A percentile compares a stretch with the other conserved stretches of the same genome.
phyloP scores from a whole-genome alignment of 2,797 vertebrate species.

The Hemitrygon akajei region DNA sequence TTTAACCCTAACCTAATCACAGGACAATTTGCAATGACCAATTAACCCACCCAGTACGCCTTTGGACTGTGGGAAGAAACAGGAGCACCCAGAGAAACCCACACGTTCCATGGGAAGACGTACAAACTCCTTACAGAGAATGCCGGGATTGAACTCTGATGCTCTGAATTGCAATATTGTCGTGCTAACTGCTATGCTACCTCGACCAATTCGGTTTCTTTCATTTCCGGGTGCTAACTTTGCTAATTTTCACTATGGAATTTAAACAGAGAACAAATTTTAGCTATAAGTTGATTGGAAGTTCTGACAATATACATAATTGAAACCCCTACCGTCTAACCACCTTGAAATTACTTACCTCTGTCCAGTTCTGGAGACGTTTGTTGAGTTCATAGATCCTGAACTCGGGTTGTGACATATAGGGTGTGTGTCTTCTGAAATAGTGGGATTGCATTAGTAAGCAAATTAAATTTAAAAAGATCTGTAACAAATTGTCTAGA shows the following conservation, averaged over 20 bases:
- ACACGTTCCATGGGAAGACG: too few relatives aligned
- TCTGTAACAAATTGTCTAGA: background rate
- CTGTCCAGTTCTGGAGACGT: slow-evolving; percentile 96
- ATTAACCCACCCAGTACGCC: too few relatives aligned
- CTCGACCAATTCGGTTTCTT: background rate
- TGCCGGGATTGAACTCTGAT: too few relatives aligned
- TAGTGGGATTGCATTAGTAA: background rate
- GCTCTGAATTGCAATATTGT: too few relatives aligned
- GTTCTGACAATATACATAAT: background rate
- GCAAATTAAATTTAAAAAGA: background rate
- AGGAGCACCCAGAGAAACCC: too few relatives aligned
- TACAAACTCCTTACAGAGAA: too few relatives aligned
- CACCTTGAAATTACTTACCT: slow-evolving; percentile 59
- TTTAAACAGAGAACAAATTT: background rate
- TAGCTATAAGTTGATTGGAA: background rate
- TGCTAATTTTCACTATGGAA: background rate
- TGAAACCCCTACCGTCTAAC: background rate
- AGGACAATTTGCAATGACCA: too few relatives aligned
- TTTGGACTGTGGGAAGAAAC: too few relatives aligned
- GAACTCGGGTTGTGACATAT: slow-evolving; percentile 97
- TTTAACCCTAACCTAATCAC: too few relatives aligned
- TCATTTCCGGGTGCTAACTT: background rate
- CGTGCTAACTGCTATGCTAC: background rate
- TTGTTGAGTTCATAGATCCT: slow-evolving; percentile 99
- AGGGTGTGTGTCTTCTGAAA: slow-evolving; percentile 91